Percentiles rank a stretch among this genome's conserved stretches.
Evolutionary conservation across 2,113 vertebrate genomes (phyloP).

Genomic region (Campylorhamphus procurvoides): DNA sequence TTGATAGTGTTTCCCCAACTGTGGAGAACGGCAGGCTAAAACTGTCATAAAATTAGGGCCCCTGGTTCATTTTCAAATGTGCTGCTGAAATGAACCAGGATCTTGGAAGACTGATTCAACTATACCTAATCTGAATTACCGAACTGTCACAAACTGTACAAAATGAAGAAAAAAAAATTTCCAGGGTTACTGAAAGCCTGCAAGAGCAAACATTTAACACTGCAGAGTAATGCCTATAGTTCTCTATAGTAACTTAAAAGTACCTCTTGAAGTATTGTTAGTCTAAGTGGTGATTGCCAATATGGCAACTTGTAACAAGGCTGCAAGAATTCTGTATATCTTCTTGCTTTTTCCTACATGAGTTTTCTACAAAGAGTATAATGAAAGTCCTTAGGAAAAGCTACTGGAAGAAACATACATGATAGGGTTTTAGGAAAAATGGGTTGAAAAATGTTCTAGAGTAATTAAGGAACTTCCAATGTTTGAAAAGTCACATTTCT

Average conservation of each 20-base stretch:
- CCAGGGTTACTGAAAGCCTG: not conserved
- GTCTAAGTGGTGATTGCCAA: not conserved
- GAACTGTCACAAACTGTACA: not conserved
- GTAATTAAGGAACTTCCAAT: not conserved
- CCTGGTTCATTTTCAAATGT: not conserved
- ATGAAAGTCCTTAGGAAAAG: not conserved
- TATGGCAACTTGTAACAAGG: not conserved
- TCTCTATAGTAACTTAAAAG: not conserved
- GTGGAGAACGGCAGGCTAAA: not conserved
- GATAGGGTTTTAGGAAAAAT: not conserved
- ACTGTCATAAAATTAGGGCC: not conserved
- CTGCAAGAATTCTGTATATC: not conserved
- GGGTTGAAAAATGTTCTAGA: not conserved
- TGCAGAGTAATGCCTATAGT: not conserved
- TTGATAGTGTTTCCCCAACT: not conserved
- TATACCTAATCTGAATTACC: not conserved
- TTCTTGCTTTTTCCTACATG: not conserved
- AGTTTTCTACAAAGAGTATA: not conserved
- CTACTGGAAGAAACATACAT: not conserved
- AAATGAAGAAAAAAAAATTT: not conserved
- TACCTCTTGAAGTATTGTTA: not conserved
- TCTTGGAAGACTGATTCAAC: not conserved
- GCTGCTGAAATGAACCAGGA: not conserved
- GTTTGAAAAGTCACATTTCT: not conserved
- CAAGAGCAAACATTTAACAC: not conserved